Percentiles rank a stretch among this genome's conserved stretches.
phyloP scores from a whole-genome alignment of 2,888 invertebrate species.

The Drosophila neutralis region DNA sequence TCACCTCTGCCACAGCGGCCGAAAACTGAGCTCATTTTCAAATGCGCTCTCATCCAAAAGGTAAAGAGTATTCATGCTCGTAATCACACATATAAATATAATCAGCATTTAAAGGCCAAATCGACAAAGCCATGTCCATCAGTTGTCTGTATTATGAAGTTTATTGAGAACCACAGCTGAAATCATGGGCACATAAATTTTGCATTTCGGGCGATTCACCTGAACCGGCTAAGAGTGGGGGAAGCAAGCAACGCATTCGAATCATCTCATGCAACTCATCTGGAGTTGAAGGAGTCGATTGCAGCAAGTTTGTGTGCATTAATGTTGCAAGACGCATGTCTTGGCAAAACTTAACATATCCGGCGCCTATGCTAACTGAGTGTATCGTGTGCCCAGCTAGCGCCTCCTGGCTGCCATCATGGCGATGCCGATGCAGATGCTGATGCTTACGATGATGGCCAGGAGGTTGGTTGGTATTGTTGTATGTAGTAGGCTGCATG shows the following conservation, averaged over 20 bases:
- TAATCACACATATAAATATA: conserved; percentile 57
- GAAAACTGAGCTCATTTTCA: conserved; percentile 42
- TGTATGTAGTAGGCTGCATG: conserved; percentile 47
- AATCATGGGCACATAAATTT: conserved; percentile 35
- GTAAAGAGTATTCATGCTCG: conserved; percentile 57
- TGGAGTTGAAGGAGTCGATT: conserved; percentile 40
- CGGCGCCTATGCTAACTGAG: conserved; percentile 73
- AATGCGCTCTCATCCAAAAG: conserved; percentile 52
- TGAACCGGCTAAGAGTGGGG: conserved; percentile 27
- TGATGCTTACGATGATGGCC: not conserved
- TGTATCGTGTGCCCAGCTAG: conserved; percentile 39
- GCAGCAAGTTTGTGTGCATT: conserved; percentile 46
- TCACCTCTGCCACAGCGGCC: conserved; percentile 45
- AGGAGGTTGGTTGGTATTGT: not conserved
- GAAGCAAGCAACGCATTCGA: conserved; percentile 4
- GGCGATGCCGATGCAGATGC: not conserved
- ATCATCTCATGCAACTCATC: conserved; percentile 8
- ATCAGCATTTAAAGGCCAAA: conserved; percentile 1
- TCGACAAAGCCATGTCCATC: not conserved
- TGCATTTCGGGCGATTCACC: not conserved
- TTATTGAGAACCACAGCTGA: conserved; percentile 16
- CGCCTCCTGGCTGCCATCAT: conserved; percentile 24
- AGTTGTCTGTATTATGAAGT: not conserved
- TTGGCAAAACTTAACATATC: conserved; percentile 74
- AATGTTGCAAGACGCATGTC: conserved; percentile 69